Evolutionary conservation across 2,113 vertebrate genomes (phyloP), one percentile per base, ranked within the genome.

Genomic region (Zootoca vivipara): DNA sequence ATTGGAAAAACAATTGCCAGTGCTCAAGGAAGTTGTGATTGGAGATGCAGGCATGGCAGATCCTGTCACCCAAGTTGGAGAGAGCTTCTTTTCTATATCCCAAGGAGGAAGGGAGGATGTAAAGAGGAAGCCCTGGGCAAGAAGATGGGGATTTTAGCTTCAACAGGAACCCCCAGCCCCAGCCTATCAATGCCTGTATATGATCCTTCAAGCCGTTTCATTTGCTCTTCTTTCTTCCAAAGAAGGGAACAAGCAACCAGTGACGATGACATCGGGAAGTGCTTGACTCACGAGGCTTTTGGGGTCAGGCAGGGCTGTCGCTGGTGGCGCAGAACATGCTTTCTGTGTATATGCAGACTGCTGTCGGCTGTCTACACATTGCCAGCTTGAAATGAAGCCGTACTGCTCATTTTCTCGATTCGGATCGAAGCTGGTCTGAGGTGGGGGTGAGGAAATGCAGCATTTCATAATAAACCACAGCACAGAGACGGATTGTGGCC

Each of bases 41-140:
- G 28, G 1, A 28, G 5, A 20, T 56, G 26, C 64, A 74, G 1
- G 30, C 3, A 13, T 12, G 33, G 42, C 62, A 30, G 40, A 0
- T 74, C n/a, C 38, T 77, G 46, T 65, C 2, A 42, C 86, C 20
- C 85, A 87, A 40, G 1, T 0, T 4, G 0, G 28, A 87, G 70
- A 15, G 56, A 73, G 81, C 22, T 15, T 42, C 35, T 62, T 96
- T 94, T 95, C 94, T 95, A 84, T 1, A 0, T 69, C 90, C 82
- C 89, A 85, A 0, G 0, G 2, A 16, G 85, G 92, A 90, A 90
- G 93, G 94, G 89, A 92, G 26, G 84, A 67, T 89, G 85, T 70
- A 35, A 0, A 0, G 38, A 82, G 91, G 93, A 62, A 62, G 58
- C 58, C 58, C 58, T 20, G 13, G 93, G 92, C 84, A 90, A 90